Conservation (phyloP, 2,888 invertebrate genomes). For the Diarsia brunnea region DNA sequence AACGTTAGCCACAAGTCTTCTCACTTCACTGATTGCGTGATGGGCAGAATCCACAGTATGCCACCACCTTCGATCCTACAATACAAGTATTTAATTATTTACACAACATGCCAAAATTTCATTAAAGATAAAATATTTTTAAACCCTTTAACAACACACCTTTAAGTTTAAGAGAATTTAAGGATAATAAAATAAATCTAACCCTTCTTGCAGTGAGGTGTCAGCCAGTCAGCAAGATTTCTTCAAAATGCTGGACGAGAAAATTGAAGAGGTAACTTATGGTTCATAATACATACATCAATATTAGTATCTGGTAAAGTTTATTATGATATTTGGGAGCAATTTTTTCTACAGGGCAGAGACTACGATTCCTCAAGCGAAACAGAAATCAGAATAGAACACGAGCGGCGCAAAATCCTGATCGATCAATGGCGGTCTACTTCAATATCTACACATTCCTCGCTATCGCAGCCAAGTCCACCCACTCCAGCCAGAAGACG, state of each 20-base stretch:
- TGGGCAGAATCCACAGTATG: too few species aligned
- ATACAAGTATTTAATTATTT: too few species aligned
- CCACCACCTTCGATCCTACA: too few species aligned
- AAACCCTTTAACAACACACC: background rate
- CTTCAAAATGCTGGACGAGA: slow-evolving; percentile 97
- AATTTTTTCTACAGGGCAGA: slow-evolving; percentile 91
- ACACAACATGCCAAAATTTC: background rate
- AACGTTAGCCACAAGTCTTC: background rate
- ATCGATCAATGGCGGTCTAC: slow-evolving; percentile 95
- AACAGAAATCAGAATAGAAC: slow-evolving; percentile 93
- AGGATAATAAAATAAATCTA: background rate
- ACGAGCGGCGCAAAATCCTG: slow-evolving; percentile 92
- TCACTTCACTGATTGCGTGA: too few species aligned
- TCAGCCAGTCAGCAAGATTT: slow-evolving; percentile 97
- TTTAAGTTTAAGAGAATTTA: background rate
- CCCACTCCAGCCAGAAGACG: slow-evolving; percentile 84
- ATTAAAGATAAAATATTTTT: background rate
- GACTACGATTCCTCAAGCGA: slow-evolving; percentile 95
- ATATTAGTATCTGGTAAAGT: background rate
- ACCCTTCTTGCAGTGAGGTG: slow-evolving; percentile 93
- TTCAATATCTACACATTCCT: slow-evolving; percentile 89
- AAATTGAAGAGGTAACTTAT: slow-evolving; percentile 95
- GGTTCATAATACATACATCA: background rate
- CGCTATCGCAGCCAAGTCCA: slow-evolving; percentile 81
- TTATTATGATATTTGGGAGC: background rate